Base-by-base conservation (phyloP, 2,888 invertebrate species). In the Andrena minutula region DNA sequence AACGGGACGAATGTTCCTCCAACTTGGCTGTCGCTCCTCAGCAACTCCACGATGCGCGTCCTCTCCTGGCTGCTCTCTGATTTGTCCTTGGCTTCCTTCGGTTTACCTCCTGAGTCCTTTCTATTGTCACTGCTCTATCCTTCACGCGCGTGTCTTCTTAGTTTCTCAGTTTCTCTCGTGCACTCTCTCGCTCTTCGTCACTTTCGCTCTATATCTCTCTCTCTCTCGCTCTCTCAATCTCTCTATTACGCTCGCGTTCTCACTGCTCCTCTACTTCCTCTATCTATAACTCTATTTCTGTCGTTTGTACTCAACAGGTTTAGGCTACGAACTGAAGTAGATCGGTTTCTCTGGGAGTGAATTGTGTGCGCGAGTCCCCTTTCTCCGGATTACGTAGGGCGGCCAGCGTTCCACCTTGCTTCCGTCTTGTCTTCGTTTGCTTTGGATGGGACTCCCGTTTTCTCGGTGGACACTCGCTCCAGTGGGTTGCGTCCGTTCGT, bases 251-350 rank as follows among this genome's bases (percentile, higher is more conserved):
- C 65, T 73, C 47, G 51, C 30, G n/a, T 32, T 56, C 41, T 53
- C 58, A 61, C 10, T 58, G 30, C 51, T 28, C n/a, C 51, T 30
- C 77, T 28, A 28, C 75, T 85, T 60, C 53, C 58, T 68, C 76
- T 78, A 79, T 86, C 77, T 85, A 80, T 78, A 77, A 86, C 83
- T 85, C 69, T 84, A 84, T 75, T 78, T 83, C 82, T 88, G 86
- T 89, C 85, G 86, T 89, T 90, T 94, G 94, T 94, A 94, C 94
- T 94, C 92, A 92, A 92, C 93, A 94, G 94, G 94, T 93, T 94
- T 94, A 94, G 94, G 94, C 93, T 94, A 93, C 92, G 91, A 93
- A 92, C 90, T 93, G 92, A 93, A 93, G 93, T 93, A 93, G 92
- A 93, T 93, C 90, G 91, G 93, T 93, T 93, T 85, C 90, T 89